Percentiles rank a stretch among this genome's conserved stretches.
Evolutionary conservation across 2,797 vertebrate species (phyloP).

Genomic region (Silurus aristotelis): DNA sequence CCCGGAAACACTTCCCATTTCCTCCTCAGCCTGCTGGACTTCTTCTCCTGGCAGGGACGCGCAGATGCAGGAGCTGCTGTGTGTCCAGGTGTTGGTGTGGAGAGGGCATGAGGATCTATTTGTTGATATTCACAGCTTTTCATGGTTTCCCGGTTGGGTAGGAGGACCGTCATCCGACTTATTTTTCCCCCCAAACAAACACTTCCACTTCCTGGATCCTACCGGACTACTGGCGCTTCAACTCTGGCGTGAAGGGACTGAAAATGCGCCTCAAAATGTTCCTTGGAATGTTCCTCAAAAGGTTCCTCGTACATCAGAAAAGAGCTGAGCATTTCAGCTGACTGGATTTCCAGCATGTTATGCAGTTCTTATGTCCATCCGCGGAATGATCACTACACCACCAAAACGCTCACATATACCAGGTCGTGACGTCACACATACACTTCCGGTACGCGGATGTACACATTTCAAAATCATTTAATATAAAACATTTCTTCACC

Average conservation of each 20-base stretch:
- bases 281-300: background rate
- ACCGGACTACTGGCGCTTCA: background rate
- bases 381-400: too few relatives aligned
- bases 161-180: background rate
- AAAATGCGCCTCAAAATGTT: background rate
- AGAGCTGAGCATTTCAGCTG: background rate
- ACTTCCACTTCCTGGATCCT: background rate
- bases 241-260: background rate
- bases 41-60: conserved; percentile 51
- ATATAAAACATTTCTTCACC: background rate
- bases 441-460: background rate
- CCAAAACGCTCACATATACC: background rate
- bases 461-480: background rate
- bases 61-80: conserved; percentile 50
- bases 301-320: background rate
- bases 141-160: conserved; percentile 67
- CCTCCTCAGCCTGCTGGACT: conserved; percentile 64
- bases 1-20: conserved; percentile 93
- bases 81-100: conserved; percentile 58
- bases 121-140: conserved; percentile 89
- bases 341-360: background rate
- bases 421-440: background rate
- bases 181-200: background rate
- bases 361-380: background rate
- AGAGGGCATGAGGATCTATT: conserved; percentile 79